A percentile compares a stretch with the other conserved stretches of the same genome.
Conservation (phyloP, 1,140 invertebrate species). For the Mesaphorura yosii region DNA sequence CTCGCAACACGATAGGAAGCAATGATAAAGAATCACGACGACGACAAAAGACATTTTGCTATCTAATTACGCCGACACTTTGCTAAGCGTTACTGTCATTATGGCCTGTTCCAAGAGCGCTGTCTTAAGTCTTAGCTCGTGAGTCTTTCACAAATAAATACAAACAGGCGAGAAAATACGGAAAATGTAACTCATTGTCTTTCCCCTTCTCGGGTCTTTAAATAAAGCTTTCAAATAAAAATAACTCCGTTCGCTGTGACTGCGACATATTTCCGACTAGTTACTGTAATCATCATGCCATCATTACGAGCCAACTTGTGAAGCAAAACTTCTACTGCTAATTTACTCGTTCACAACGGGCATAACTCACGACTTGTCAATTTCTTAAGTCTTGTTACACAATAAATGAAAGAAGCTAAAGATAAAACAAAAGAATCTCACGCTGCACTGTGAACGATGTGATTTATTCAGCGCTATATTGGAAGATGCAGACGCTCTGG, state of each 20-base stretch:
- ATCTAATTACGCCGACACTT: not conserved
- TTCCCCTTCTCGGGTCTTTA: not conserved
- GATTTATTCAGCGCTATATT: not conserved
- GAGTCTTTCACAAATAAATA: too few relatives aligned
- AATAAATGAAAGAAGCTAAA: not conserved
- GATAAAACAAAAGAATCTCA: not conserved
- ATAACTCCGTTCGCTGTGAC: not conserved
- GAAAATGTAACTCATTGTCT: not conserved
- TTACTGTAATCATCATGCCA: not conserved
- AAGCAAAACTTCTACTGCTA: not conserved
- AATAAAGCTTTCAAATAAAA: not conserved
- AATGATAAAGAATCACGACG: conserved; percentile 12
- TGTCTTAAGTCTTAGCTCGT: not conserved
- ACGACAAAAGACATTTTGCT: conserved; percentile 4
- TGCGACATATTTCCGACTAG: not conserved
- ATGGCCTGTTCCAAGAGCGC: not conserved
- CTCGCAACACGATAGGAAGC: conserved; percentile 12
- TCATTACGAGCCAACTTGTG: not conserved
- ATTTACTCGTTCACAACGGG: not conserved
- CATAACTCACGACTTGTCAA: conserved; percentile 8
- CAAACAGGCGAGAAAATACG: too few relatives aligned
- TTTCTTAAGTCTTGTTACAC: not conserved
- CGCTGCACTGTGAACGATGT: not conserved
- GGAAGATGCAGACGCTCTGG: not conserved
- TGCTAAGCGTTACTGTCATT: not conserved